A percentile compares a stretch with the other conserved stretches of the same genome.
These are phyloP conservation scores for Drosophila kikkawai DNA, from an alignment of 1,140 invertebrate genomes.

Conservation along the genomic window DNA sequence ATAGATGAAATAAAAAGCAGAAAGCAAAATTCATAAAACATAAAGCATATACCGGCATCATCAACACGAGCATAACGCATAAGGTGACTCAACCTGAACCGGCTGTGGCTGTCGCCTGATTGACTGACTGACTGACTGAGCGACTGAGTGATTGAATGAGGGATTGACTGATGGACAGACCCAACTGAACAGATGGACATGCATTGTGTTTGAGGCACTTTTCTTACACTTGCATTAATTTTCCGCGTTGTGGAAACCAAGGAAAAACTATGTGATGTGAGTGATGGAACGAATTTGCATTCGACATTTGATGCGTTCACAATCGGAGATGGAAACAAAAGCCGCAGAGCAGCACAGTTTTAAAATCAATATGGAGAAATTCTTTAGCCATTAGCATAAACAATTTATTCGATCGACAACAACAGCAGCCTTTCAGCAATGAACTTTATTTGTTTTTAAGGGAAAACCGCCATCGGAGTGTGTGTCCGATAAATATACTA, in stretches of 20 bases:
- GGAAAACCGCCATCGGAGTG: constrained; percentile 15
- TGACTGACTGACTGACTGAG: constrained; percentile 30
- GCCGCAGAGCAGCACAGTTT: too few relatives aligned
- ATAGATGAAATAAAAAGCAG: constrained; percentile 29
- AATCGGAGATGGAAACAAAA: constrained; percentile 11
- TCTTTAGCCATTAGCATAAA: constrained; percentile 34
- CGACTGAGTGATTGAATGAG: constrained; percentile 47
- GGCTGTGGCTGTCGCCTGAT: constrained; percentile 39
- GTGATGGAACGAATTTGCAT: constrained; percentile 80
- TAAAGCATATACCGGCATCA: constrained; percentile 21
- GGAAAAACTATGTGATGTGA: constrained; percentile 63
- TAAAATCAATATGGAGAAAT: constrained; percentile 29
- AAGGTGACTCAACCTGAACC: constrained; percentile 54
- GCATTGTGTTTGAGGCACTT: constrained; percentile 64
- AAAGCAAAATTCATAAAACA: background rate
- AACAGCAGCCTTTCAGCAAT: constrained; percentile 41
- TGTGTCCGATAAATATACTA: constrained; percentile 48
- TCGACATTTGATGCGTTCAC: constrained; percentile 52
- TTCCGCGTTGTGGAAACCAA: constrained; percentile 34
- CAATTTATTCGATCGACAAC: constrained; percentile 13
- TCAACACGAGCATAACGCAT: constrained; percentile 29
- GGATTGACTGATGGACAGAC: constrained; percentile 55
- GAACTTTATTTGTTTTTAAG: constrained; percentile 19
- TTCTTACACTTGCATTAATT: constrained; percentile 68
- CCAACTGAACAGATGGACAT: constrained; percentile 49